Evolutionary conservation across 1,140 invertebrate species (phyloP), one percentile per base, ranked within the genome.

Genomic region (Formica exsecta): DNA sequence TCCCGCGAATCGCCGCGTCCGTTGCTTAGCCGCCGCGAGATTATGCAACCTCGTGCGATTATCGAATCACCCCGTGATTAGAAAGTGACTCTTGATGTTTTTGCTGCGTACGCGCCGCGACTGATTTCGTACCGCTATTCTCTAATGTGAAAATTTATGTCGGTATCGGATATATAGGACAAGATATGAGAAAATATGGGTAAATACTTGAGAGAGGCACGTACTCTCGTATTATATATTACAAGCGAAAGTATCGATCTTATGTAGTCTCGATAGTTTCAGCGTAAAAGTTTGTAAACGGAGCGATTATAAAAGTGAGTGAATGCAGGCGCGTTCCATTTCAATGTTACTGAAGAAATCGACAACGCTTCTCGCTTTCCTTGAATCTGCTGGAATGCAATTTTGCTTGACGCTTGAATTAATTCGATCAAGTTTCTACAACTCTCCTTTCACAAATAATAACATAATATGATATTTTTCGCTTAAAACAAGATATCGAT

Each of bases 11-110:
- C 19, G 66, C 62, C 36, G 29, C 62, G 79, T 66, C 38, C 44
- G 48, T 54, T 70, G 64, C 75, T 36, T 13, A 59, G 41, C 29
- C 71, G 51, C 32, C 32, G 73, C n/a, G 11, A 29, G 29, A 38
- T 81, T 74, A 38, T 48, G 79, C 29, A 74, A 74, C 5, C 62
- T 41, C 16, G 62, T 3, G 62, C 48, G 66, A 81, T 81, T 81
- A 81, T 81, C 79, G 54, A 61, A 65, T 36, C 54, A 57, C 48
- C 22, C 25, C 13, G 66, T 81, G 44, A 81, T 81, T 81, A 81
- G 79, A 81, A 81, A 81, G 79, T 59, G 36, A 25, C 66, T 29
- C 32, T 81, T 44, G 44, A 81, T 66, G 66, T 29, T 71, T 22
- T 66, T 29, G 41, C 77, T 29, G 22, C 51, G 9, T 61, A 32